Conservation (phyloP, 2,888 invertebrate genomes). For the Dasypolia templi region DNA sequence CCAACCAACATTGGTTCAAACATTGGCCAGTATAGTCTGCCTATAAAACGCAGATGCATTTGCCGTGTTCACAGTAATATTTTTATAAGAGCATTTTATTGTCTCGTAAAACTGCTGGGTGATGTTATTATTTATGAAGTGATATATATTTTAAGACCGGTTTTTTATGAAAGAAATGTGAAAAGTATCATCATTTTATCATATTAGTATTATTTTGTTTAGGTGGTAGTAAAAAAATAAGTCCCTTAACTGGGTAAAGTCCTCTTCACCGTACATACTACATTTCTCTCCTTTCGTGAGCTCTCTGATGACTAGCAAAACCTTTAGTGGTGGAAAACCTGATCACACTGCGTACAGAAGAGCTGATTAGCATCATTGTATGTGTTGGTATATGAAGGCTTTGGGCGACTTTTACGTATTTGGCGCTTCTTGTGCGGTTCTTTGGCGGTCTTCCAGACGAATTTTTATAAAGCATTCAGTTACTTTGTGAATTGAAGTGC, state of each 20-base stretch:
- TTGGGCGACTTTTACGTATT: no score
- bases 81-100: slow-evolving; percentile 55
- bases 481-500: no score
- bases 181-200: background rate
- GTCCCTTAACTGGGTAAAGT: background rate
- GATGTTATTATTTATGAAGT: slow-evolving; percentile 49
- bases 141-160: slow-evolving; percentile 19
- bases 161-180: slow-evolving; percentile 17
- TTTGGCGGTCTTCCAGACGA: no score
- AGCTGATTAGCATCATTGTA: no score
- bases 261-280: no score
- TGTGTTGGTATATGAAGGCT: no score
- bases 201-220: background rate
- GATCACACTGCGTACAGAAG: no score
- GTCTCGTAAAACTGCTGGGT: slow-evolving; percentile 50
- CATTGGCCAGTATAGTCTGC: background rate
- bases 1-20: slow-evolving; percentile 38
- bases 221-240: background rate
- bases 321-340: no score
- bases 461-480: no score
- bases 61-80: slow-evolving; percentile 43
- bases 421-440: no score
- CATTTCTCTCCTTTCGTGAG: no score
- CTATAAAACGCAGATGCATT: slow-evolving; percentile 61
- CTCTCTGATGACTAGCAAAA: no score